Evolutionary conservation across 2,888 invertebrate species (phyloP).

Genomic region (Perithous albicinctus): DNA sequence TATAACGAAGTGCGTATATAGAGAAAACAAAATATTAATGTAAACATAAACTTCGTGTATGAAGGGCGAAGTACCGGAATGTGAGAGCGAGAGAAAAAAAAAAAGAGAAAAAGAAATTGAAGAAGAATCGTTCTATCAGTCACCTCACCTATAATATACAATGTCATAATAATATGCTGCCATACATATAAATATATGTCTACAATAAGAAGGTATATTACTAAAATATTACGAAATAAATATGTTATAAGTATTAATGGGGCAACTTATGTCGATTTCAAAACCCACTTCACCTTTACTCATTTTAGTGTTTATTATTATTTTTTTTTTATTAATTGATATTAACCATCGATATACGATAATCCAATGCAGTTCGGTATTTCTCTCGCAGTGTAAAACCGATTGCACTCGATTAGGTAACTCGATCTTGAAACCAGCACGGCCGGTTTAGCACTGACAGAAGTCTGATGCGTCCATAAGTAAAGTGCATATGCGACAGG

Average conservation of each 20-base stretch:
- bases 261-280: conserved; percentile 23
- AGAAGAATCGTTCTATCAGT: conserved; percentile 81
- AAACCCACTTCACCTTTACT: not conserved
- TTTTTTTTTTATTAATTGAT: conserved; percentile 9
- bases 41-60: conserved; percentile 62
- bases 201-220: conserved; percentile 82
- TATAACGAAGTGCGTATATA: conserved; percentile 59
- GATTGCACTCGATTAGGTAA: conserved; percentile 3
- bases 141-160: conserved; percentile 83
- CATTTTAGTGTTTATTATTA: not conserved
- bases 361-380: not conserved
- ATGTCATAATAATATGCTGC: conserved; percentile 84
- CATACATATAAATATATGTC: conserved; percentile 84
- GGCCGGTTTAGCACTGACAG: conserved; percentile 31
- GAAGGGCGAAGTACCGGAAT: conserved; percentile 48
- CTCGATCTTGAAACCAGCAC: conserved; percentile 29
- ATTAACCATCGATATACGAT: not conserved
- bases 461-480: not conserved
- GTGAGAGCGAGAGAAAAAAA: conserved; percentile 55
- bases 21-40: conserved; percentile 58
- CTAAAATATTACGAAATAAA: conserved; percentile 81
- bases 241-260: conserved; percentile 78
- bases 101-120: conserved; percentile 65
- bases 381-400: not conserved
- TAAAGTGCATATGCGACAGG: not conserved